Evolutionary conservation across 2,888 invertebrate species (phyloP), one percentile per base, ranked within the genome.

Genomic region (Esperia sulphurella): DNA sequence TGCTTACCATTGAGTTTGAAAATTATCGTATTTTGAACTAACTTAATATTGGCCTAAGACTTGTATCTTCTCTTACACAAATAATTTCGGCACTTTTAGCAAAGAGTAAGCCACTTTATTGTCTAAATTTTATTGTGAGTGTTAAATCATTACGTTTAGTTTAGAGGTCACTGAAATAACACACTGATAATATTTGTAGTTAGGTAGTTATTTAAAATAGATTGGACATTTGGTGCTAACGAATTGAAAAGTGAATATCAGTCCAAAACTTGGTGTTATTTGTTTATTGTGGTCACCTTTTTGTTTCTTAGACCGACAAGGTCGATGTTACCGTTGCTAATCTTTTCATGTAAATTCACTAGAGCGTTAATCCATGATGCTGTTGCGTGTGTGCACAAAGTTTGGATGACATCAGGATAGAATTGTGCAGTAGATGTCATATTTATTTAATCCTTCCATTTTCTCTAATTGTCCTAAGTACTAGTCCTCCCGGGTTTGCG

Each of bases 211-310:
- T 65, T 69, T 70, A 71, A 71, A 77, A 79, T 79, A 79, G 74
- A 73, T 78, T 77, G 74, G 79, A 83, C 76, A 79, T 80, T 85
- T 85, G 87, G 87, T 87, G 86, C 86, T 87, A 86, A 73, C 61
- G 49, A 77, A 71, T 72, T 68, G 67, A 71, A 35, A 71, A 65
- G 61, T 59, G 54, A 74, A 71, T 71, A 71, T 71, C 75, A 79
- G 79, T 80, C 79, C 77, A 77, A 76, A 68, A 65, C 63, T 71
- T 74, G 64, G 59, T 63, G 52, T 57, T 58, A 28, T 44, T 13
- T 21, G n/a, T 41, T 41, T 41, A 30, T 13, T 29, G 29, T 29
- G n/a, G 33, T 6, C 10, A 33, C 8, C 13, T 13, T 39, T 14
- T 13, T 14, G 14, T 6, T 39, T 13, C 1, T 3, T 13, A 3